These are phyloP conservation scores for Babylonia areolata DNA, from an alignment of 1,140 invertebrate genomes.

Conservation along the genomic window DNA sequence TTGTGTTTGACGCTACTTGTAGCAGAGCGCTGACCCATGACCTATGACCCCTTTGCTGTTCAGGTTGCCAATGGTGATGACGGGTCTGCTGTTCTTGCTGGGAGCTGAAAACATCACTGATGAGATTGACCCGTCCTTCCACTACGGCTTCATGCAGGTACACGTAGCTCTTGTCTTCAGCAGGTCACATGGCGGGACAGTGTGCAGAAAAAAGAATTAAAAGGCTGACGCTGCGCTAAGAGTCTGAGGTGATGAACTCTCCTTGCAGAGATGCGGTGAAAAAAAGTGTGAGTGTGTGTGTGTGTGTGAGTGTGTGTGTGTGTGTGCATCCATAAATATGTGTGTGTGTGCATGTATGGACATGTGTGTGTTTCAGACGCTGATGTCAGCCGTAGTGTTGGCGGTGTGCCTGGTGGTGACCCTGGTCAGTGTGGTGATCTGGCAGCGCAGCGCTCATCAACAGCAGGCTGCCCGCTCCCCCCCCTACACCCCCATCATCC, in stretches of 20 bases:
- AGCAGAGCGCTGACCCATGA: no score
- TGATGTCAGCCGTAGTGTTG: constrained; percentile 59
- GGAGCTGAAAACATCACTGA: constrained; percentile 77
- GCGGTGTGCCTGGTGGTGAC: constrained; percentile 74
- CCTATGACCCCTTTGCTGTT: no score
- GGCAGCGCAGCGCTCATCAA: constrained; percentile 81
- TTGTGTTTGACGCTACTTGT: no score
- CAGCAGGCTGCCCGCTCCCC: not conserved
- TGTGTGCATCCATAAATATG: no score
- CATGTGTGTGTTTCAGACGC: constrained; percentile 74
- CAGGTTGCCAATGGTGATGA: constrained; percentile 64
- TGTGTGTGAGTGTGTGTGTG: no score
- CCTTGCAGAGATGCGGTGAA: no score
- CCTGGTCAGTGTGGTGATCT: constrained; percentile 84
- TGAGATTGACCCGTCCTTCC: constrained; percentile 85
- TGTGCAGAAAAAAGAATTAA: no score
- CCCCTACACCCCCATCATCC: not conserved
- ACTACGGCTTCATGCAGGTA: constrained; percentile 85
- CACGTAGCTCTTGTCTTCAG: not conserved
- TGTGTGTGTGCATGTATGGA: no score
- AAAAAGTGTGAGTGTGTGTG: no score
- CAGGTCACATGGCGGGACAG: no score
- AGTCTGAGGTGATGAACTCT: no score
- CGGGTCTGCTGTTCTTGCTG: constrained; percentile 79
- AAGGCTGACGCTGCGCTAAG: no score